Evolutionary conservation across 2,797 vertebrate species (phyloP), one percentile per base, ranked within the genome.

Genomic region (Naso thynnoides): DNA sequence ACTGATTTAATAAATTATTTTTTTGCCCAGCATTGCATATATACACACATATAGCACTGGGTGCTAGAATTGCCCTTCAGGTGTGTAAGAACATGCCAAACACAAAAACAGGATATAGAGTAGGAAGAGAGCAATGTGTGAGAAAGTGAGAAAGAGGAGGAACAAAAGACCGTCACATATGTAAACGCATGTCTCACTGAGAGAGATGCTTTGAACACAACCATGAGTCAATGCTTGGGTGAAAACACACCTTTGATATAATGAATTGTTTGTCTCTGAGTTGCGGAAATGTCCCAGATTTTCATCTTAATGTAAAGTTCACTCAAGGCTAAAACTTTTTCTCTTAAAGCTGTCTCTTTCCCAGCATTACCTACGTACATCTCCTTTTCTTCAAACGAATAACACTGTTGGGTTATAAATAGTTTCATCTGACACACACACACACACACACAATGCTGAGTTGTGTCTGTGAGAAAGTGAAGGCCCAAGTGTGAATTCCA

Each of bases 401-500:
- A 56, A 68, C 58, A 62, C 26, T 31, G 24, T 27, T 58, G 52
- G 68, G 82, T 79, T 90, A 86, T 90, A 85, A 86, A 80, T 81
- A 87, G 82, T 56, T 48, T 82, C 72, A 62, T 83, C 69, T 71
- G 57, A 72, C 70, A 68, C 53, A 48, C 47, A 62, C 18, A 23
- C 13, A 47, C 60, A 47, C 56, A 47, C 60, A 44, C 56, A 83
- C 76, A 87, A 70, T 74, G 66, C 56, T 62, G 42, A 62, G 67
- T 56, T 54, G 77, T 49, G 80, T 36, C 81, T 86, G 84, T 83
- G 86, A 86, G 86, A 91, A 88, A 87, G 88, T 73, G 76, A 78
- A 47, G 33, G 70, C 78, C 26, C 83, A 90, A 90, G 91, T 94
- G 92, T 92, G 89, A 94, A 95, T 94, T 91, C 91, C 93, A 88